phyloP scores from a whole-genome alignment of 2,797 vertebrate genomes.

The Enteromius radiatus region DNA sequence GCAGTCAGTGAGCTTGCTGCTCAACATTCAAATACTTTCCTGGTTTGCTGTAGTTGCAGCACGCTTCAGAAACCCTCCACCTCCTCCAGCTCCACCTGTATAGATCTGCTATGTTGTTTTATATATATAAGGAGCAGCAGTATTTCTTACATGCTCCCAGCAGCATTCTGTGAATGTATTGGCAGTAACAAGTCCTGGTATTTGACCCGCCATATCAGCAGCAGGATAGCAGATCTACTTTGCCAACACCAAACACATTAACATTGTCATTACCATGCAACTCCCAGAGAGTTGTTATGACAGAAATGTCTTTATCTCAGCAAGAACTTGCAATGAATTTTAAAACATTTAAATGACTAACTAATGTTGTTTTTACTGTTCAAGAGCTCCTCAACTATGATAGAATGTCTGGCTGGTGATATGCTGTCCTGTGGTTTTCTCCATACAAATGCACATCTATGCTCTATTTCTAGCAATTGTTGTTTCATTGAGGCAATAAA shows the following conservation, averaged over 20 bases:
- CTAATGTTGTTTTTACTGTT: conserved; percentile 11
- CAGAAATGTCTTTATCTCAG: not conserved
- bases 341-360: not conserved
- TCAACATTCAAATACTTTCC: not conserved
- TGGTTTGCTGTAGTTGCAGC: not conserved
- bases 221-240: not conserved
- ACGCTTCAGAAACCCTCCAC: not conserved
- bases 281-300: not conserved
- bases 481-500: not conserved
- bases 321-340: not conserved
- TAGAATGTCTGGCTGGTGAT: conserved; percentile 33
- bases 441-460: not conserved
- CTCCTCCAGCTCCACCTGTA: not conserved
- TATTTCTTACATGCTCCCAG: not conserved
- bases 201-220: not conserved
- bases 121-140: not conserved
- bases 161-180: not conserved
- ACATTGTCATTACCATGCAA: not conserved
- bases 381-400: conserved; percentile 3
- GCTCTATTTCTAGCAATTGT: not conserved
- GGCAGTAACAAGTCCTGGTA: not conserved
- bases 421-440: conserved; percentile 9
- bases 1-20: not conserved
- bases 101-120: not conserved
- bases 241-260: not conserved